Conservation (phyloP, 2,888 invertebrate genomes). For the Apomyelois bistriatella region DNA sequence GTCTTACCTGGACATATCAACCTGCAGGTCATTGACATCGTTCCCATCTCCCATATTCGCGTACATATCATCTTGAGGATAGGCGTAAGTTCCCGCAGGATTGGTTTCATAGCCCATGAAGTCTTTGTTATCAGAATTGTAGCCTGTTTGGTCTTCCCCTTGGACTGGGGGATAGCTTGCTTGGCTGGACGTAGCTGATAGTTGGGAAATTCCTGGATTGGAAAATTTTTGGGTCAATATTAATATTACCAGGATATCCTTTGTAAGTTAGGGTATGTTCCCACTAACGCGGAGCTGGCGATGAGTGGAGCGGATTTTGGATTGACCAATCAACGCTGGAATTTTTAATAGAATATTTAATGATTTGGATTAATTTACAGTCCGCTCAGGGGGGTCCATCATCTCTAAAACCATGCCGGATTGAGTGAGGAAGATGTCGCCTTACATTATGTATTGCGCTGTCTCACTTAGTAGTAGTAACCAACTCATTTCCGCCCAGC, state of each 20-base stretch:
- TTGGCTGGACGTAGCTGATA: conserved; percentile 70
- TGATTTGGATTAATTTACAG: too few relatives aligned
- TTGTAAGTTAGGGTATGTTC: too few relatives aligned
- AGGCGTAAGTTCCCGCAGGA: conserved; percentile 63
- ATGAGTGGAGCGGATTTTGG: too few relatives aligned
- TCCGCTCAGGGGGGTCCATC: too few relatives aligned
- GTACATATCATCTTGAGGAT: conserved; percentile 55
- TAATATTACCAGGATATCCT: not conserved
- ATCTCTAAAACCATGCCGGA: too few relatives aligned
- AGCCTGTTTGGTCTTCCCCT: conserved; percentile 81
- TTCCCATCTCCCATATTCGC: conserved; percentile 40
- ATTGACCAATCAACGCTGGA: too few relatives aligned
- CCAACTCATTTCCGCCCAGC: too few relatives aligned
- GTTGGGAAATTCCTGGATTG: conserved; percentile 77
- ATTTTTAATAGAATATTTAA: too few relatives aligned
- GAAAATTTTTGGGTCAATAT: not conserved
- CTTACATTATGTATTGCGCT: too few relatives aligned
- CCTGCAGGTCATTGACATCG: conserved; percentile 64
- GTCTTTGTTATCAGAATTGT: conserved; percentile 80
- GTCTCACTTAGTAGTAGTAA: too few relatives aligned
- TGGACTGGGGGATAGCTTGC: conserved; percentile 80
- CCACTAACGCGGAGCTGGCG: too few relatives aligned
- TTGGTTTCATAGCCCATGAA: conserved; percentile 77
- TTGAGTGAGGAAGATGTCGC: too few relatives aligned
- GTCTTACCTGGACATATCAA: conserved; percentile 69